A percentile compares a stretch with the other conserved stretches of the same genome.
Conservation (phyloP, 2,113 vertebrate genomes). For the Oxyura jamaicensis region DNA sequence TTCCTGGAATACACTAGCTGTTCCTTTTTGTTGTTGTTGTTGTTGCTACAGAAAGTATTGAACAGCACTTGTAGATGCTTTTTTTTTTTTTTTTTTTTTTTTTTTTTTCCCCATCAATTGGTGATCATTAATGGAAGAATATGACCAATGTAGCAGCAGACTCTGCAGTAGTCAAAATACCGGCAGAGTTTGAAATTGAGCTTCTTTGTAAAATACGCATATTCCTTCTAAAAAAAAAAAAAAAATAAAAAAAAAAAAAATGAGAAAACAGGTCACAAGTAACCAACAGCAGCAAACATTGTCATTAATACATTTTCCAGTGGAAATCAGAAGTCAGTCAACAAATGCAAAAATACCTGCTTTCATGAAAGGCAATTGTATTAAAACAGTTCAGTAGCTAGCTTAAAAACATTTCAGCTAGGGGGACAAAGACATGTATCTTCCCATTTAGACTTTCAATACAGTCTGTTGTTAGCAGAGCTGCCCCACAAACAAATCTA, state of each 20-base stretch:
- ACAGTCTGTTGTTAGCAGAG: neutral
- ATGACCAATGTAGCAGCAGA: neutral
- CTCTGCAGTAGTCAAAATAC: neutral
- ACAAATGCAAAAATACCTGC: neutral
- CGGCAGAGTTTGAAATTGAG: neutral
- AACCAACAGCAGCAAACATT: constrained; percentile 16
- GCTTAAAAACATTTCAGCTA: neutral
- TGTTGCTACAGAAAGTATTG: neutral
- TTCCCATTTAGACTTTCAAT: neutral
- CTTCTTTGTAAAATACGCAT: neutral
- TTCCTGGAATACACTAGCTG: neutral
- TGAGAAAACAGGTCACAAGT: constrained; percentile 39
- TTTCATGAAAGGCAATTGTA: constrained; percentile 34
- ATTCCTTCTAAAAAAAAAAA: neutral
- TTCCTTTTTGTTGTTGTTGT: neutral
- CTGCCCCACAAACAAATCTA: neutral
- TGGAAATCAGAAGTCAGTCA: neutral
- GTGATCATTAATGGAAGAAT: neutral
- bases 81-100: neutral
- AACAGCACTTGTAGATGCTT: neutral
- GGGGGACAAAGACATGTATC: neutral
- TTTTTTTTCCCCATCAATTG: neutral
- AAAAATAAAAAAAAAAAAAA: neutral
- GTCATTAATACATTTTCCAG: neutral
- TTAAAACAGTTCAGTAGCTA: constrained; percentile 20